A percentile compares a stretch with the other conserved stretches of the same genome.
Evolutionary conservation across 1,140 invertebrate genomes (phyloP).

Genomic region (Leucophenga varia): DNA sequence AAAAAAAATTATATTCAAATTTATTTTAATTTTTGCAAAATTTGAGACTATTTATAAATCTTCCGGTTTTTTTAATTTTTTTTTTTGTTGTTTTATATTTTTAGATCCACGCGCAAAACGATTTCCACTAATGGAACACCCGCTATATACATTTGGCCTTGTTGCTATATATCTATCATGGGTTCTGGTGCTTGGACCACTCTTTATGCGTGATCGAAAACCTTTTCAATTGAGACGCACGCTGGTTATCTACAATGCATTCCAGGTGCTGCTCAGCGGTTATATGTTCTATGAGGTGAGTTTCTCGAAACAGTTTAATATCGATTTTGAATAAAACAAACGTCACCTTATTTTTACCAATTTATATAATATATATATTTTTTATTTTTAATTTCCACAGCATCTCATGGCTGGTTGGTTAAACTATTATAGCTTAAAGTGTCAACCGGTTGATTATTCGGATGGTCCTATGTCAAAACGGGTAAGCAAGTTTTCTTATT

Average conservation of each 20-base stretch:
- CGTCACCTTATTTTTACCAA: background rate
- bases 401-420: conserved; percentile 84
- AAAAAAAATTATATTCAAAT: too few relatives aligned
- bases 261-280: conserved; percentile 80
- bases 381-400: conserved; percentile 60
- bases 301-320: conserved; percentile 1
- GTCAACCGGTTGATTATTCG: conserved; percentile 91
- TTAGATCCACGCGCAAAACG: conserved; percentile 83
- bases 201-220: conserved; percentile 84
- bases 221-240: conserved; percentile 79
- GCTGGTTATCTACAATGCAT: conserved; percentile 87
- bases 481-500: conserved; percentile 70
- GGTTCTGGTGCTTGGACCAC: conserved; percentile 79
- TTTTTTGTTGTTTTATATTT: too few relatives aligned
- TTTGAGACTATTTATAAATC: too few relatives aligned
- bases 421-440: conserved; percentile 86
- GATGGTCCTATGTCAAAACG: conserved; percentile 75
- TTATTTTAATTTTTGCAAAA: too few relatives aligned
- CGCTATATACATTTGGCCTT: conserved; percentile 80
- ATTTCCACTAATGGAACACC: conserved; percentile 90
- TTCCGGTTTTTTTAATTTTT: too few relatives aligned
- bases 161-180: conserved; percentile 79
- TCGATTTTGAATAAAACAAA: background rate
- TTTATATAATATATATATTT: conserved; percentile 1
- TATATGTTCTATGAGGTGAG: conserved; percentile 89